Base-by-base conservation (phyloP, 2,888 invertebrate genomes). In the Synanthedon myopaeformis region DNA sequence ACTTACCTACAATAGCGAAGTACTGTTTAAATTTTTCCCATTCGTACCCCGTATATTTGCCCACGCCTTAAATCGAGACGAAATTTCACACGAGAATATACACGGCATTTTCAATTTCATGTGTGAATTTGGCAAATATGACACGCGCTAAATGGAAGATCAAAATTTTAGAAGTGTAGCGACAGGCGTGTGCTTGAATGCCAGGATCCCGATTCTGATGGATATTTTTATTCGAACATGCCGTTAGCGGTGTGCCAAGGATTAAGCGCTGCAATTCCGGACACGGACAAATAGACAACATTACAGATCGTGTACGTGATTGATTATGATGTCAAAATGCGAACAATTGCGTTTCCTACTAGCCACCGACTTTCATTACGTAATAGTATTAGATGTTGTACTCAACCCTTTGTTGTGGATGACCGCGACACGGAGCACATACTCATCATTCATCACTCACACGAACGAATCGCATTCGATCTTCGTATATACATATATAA, bases 161-260 rank as follows among this genome's bases (percentile, higher is more conserved):
- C 51, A 54, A 42, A 41, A 54, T 42, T 52, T 41, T 53, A 53
- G 53, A 58, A 56, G 57, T 53, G 57, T 56, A 59, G 62, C 59
- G 62, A 61, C 62, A 45, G 45, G 14, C 45, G 14, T 45, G 45
- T 45, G 45, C 45, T 45, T 45, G n/a, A 45, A 45, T 58, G 56
- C 57, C 60, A 64, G 61, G 64, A 49, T 49, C 49, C 17, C 17
- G 14, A 49, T 49, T 52, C 42, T 56, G 59, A 57, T 55, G 59
- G 60, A 76, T 78, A 82, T 79, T 76, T 77, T 79, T 69, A 69
- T 67, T 64, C 73, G 76, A 67, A 70, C 84, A 84, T 85, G 85
- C 76, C 76, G 69, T 69, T 69, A 69, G 72, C 71, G 68, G 72
- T 68, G 76, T 81, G 83, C 83, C 84, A 84, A 82, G 84, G 85